Percentiles rank a stretch among this genome's conserved stretches.
phyloP scores from a whole-genome alignment of 2,113 vertebrate species.

The Acrocephalus arundinaceus region DNA sequence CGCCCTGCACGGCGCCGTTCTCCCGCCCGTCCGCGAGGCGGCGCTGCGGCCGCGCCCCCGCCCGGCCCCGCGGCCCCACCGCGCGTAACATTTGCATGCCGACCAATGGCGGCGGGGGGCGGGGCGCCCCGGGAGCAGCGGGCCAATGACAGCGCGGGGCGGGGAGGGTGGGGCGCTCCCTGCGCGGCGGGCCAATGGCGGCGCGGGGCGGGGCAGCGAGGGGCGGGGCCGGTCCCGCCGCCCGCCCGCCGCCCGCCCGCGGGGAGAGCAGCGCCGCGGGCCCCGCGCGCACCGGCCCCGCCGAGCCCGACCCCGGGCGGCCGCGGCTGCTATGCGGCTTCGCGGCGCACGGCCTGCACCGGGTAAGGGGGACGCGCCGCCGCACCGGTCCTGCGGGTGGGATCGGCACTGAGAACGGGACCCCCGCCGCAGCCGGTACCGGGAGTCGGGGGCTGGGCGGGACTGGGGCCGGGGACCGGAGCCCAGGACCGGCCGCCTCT shows the following conservation, averaged over 20 bases:
- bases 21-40: not conserved
- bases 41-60: not conserved
- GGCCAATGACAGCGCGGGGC: too few relatives aligned
- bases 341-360: not conserved
- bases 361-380: not conserved
- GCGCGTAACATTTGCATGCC: not conserved
- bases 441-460: not conserved
- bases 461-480: not conserved
- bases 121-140: not conserved
- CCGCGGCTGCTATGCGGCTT: conserved; percentile 25
- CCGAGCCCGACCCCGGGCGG: conserved; percentile 12
- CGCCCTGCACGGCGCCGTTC: not conserved
- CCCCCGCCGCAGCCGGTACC: not conserved
- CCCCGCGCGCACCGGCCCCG: not conserved
- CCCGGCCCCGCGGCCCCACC: not conserved
- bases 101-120: not conserved
- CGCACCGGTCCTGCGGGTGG: not conserved
- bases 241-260: too few relatives aligned
- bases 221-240: too few relatives aligned
- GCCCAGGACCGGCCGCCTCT: not conserved
- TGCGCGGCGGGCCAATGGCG: too few relatives aligned
- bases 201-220: too few relatives aligned
- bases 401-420: not conserved
- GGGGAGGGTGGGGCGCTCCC: too few relatives aligned
- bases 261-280: too few relatives aligned